A percentile compares a stretch with the other conserved stretches of the same genome.
phyloP scores from a whole-genome alignment of 2,797 vertebrate genomes.

The Diplodus puntazzo region DNA sequence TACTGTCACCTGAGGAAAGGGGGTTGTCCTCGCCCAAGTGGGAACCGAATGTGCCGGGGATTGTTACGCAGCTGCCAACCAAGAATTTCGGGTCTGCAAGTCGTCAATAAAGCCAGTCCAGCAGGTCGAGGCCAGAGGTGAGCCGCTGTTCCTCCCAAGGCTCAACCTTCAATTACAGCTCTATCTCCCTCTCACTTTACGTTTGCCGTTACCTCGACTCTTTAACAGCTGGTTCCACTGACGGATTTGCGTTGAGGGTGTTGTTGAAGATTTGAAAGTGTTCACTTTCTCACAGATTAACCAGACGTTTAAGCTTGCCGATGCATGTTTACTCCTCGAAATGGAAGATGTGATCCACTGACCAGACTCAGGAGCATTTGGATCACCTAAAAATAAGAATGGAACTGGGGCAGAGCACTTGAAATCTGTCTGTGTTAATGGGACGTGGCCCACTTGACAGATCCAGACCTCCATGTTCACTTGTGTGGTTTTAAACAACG shows the following conservation, averaged over 20 bases:
- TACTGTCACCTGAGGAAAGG: constrained; percentile 19
- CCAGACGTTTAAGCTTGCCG: constrained; percentile 16
- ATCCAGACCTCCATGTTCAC: constrained; percentile 17
- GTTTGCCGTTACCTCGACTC: not conserved
- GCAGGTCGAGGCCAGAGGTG: constrained; percentile 36
- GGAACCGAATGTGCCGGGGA: constrained; percentile 46
- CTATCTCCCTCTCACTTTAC: not conserved
- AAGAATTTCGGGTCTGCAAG: constrained; percentile 46
- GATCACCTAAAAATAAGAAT: not conserved
- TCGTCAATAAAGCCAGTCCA: constrained; percentile 22
- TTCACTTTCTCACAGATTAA: too few relatives aligned
- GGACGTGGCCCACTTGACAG: not conserved
- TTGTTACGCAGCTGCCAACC: constrained; percentile 28
- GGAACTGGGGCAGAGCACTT: constrained; percentile 12
- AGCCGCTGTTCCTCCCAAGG: constrained; percentile 17
- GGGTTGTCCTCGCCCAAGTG: not conserved
- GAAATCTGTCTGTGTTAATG: not conserved
- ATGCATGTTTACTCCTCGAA: not conserved
- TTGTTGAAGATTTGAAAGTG: not conserved
- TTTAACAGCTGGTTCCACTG: not conserved
- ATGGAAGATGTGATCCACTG: not conserved
- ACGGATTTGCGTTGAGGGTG: constrained; percentile 12
- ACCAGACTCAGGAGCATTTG: constrained; percentile 2
- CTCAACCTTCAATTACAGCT: not conserved
- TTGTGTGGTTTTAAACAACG: constrained; percentile 32